Conservation (phyloP, 2,797 vertebrate species). For the Enteromius anoplus region DNA sequence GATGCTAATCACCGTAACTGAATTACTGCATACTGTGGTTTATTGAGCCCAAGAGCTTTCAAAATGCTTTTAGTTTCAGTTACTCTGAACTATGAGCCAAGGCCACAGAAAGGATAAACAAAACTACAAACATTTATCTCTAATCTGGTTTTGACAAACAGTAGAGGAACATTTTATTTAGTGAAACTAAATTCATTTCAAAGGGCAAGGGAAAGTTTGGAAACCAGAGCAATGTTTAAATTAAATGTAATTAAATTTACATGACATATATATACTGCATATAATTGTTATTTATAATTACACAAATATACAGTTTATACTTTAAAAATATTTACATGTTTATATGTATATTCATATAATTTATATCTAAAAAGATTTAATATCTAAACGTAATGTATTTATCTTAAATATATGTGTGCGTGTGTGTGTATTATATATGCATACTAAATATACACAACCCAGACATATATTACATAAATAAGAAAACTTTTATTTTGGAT, state of each 20-base stretch:
- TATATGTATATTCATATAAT: too few relatives aligned
- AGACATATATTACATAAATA: too few relatives aligned
- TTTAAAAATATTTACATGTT: too few relatives aligned
- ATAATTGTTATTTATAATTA: too few relatives aligned
- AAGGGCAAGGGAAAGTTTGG: background rate
- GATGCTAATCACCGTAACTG: conserved; percentile 36
- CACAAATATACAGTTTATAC: too few relatives aligned
- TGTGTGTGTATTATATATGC: too few relatives aligned
- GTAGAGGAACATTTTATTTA: background rate
- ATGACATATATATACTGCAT: too few relatives aligned
- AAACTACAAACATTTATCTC: background rate
- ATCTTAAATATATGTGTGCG: too few relatives aligned
- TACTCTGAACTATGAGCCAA: conserved; percentile 16
- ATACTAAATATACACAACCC: too few relatives aligned
- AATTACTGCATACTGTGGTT: conserved; percentile 29
- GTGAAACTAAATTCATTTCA: background rate
- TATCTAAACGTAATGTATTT: too few relatives aligned
- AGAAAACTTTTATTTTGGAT: too few relatives aligned
- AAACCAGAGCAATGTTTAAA: background rate
- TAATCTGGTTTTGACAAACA: conserved; percentile 10
- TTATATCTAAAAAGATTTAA: too few relatives aligned
- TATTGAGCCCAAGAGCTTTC: conserved; percentile 42
- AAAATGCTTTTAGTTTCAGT: conserved; percentile 42
- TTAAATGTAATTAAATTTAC: background rate
- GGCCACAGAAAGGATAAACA: conserved; percentile 16